These are phyloP conservation scores for Nebria salina DNA, from an alignment of 2,888 invertebrate species.

Conservation along the genomic window DNA sequence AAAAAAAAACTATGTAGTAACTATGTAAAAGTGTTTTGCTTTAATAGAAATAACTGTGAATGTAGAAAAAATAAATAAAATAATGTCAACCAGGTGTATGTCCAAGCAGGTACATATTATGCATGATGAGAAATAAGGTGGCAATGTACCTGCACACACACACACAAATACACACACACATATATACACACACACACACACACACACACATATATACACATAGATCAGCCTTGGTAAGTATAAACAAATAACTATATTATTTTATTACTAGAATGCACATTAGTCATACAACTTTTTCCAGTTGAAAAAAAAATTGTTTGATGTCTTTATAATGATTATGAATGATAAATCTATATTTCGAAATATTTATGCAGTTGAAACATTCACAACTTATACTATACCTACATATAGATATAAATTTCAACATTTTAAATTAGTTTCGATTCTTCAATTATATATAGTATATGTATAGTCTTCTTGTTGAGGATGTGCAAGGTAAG, in stretches of 20 bases:
- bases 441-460: too few relatives aligned
- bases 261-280: constrained; percentile 7
- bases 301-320: constrained; percentile 5
- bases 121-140: neutral
- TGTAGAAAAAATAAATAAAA: neutral
- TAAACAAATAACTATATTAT: constrained; percentile 8
- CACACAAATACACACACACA: too few relatives aligned
- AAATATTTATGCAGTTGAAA: neutral
- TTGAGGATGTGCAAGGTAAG: neutral
- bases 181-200: too few relatives aligned
- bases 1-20: too few relatives aligned
- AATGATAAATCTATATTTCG: constrained; percentile 19
- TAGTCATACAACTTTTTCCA: constrained; percentile 8
- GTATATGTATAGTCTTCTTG: neutral
- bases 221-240: neutral
- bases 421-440: too few relatives aligned
- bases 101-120: neutral
- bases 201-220: too few relatives aligned
- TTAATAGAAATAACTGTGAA: neutral
- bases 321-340: constrained; percentile 18
- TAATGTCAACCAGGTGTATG: neutral
- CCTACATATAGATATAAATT: too few relatives aligned
- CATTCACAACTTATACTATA: neutral
- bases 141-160: neutral
- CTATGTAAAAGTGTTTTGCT: neutral